phyloP scores from a whole-genome alignment of 2,888 invertebrate genomes.

The Phymatocera aterrima region DNA sequence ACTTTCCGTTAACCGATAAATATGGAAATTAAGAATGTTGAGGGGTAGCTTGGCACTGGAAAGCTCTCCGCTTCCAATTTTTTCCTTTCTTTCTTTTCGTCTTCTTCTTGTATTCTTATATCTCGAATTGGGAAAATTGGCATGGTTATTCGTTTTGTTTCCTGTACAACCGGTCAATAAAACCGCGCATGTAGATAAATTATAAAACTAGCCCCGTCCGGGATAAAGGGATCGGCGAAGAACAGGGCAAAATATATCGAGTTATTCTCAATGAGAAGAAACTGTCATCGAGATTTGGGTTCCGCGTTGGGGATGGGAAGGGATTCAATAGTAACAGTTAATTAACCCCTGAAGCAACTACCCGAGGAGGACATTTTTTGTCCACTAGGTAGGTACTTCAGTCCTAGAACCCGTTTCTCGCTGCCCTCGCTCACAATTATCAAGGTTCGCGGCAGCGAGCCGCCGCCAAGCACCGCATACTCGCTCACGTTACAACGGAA shows the following conservation, averaged over 20 bases:
- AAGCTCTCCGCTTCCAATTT: not conserved
- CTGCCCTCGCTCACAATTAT: too few species aligned
- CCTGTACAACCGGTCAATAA: not conserved
- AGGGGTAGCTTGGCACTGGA: not conserved
- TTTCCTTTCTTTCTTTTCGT: not conserved
- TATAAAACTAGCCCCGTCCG: not conserved
- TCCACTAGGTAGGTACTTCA: not conserved
- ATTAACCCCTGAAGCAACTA: slow-evolving; percentile 18
- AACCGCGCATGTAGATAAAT: not conserved
- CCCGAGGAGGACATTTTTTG: not conserved
- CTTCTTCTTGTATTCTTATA: not conserved
- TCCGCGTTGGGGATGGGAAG: too few species aligned
- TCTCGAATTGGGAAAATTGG: slow-evolving; percentile 13
- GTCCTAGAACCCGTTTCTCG: not conserved
- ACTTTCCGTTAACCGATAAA: slow-evolving; percentile 41
- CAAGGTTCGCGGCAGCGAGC: too few species aligned
- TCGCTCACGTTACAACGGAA: too few species aligned
- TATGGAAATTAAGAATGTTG: slow-evolving; percentile 38
- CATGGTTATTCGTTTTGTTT: slow-evolving; percentile 27
- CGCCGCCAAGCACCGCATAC: too few species aligned
- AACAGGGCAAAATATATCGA: too few species aligned
- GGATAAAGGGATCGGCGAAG: too few species aligned
- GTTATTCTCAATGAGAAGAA: too few species aligned
- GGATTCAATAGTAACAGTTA: slow-evolving; percentile 19
- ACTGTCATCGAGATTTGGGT: not conserved